Conservation (phyloP, 1,140 invertebrate species). For the Sitodiplosis mosellana region DNA sequence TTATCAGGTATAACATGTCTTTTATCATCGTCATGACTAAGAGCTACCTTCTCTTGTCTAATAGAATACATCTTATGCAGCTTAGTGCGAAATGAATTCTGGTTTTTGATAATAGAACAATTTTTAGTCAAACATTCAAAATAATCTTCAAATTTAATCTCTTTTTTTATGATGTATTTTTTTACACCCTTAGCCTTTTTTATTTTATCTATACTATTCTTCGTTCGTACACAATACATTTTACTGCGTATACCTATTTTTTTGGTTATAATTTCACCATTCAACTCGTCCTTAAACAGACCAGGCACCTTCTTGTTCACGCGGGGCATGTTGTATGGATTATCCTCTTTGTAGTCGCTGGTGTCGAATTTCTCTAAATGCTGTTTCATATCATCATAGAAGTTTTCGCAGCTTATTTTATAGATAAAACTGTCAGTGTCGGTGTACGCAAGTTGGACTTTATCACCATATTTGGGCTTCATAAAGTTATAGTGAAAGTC, state of each 20-base stretch:
- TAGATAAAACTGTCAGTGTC: constrained; percentile 28
- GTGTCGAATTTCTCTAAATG: constrained; percentile 17
- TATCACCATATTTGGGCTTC: constrained; percentile 12
- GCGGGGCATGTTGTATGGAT: constrained; percentile 8
- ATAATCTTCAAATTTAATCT: not conserved
- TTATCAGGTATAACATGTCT: not conserved
- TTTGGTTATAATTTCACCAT: constrained; percentile 16
- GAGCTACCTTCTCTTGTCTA: constrained; percentile 10
- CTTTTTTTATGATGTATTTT: not conserved
- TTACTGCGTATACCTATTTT: constrained; percentile 27
- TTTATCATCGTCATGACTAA: constrained; percentile 7
- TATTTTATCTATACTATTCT: not conserved
- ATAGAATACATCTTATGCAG: constrained; percentile 9
- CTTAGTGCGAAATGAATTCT: constrained; percentile 6
- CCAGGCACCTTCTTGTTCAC: constrained; percentile 15
- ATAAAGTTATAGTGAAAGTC: constrained; percentile 17
- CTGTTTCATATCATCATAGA: constrained; percentile 23
- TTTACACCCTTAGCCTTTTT: not conserved
- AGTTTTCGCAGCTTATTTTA: constrained; percentile 20
- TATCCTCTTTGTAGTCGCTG: constrained; percentile 11
- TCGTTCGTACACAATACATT: constrained; percentile 16
- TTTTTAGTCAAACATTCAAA: not conserved
- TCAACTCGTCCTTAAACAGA: constrained; percentile 15
- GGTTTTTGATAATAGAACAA: not conserved
- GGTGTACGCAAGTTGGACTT: constrained; percentile 16